Percentiles rank a stretch among this genome's conserved stretches.
Evolutionary conservation across 2,113 vertebrate species (phyloP).

Genomic region (Centropus unirufus): DNA sequence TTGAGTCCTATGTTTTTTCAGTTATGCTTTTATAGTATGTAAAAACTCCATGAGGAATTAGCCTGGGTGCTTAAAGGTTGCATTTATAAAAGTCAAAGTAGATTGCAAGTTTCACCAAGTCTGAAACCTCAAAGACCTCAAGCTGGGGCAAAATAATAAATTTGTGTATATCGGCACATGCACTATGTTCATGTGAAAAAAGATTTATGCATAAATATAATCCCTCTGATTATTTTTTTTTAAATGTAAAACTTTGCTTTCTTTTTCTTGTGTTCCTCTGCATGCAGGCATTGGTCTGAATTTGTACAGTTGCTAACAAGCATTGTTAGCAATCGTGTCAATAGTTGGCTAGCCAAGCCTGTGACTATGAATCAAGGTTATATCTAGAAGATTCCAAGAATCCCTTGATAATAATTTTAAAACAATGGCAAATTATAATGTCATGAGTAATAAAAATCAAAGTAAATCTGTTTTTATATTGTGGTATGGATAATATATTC

Average conservation of each 20-base stretch:
- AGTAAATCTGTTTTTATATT: background rate
- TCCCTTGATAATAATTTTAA: background rate
- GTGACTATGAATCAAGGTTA: background rate
- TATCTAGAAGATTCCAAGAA: background rate
- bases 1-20: background rate
- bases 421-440: background rate
- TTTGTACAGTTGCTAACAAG: background rate
- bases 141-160: background rate
- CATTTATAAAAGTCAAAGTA: background rate
- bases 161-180: background rate
- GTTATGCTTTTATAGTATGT: background rate
- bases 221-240: background rate
- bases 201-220: background rate
- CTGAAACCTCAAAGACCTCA: background rate
- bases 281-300: background rate
- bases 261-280: background rate
- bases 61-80: background rate
- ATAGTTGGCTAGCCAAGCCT: background rate
- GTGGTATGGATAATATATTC: background rate
- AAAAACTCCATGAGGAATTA: background rate
- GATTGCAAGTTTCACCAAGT: background rate
- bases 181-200: background rate
- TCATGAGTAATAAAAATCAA: background rate
- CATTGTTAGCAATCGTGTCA: background rate
- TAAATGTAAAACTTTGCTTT: background rate